These are phyloP conservation scores for Hylyphantes graminicola DNA, from an alignment of 1,140 invertebrate genomes.

Conservation along the genomic window DNA sequence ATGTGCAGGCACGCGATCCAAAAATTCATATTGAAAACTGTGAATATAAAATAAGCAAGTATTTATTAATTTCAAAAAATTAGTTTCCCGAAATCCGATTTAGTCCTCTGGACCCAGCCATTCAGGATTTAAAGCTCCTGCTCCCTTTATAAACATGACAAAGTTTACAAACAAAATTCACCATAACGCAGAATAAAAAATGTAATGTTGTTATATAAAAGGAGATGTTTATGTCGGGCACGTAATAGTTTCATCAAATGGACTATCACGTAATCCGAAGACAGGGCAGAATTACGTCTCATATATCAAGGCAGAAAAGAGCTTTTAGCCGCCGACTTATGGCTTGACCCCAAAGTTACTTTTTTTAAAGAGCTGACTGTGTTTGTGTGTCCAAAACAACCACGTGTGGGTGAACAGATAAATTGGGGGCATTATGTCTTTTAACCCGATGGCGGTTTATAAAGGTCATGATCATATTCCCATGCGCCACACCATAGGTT, in stretches of 20 bases:
- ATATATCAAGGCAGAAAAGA: constrained; percentile 4
- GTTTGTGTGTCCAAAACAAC: not conserved
- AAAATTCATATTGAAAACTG: too few relatives aligned
- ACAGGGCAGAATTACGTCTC: not conserved
- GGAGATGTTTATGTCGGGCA: constrained; percentile 2
- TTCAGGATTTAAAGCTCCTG: too few relatives aligned
- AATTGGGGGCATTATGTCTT: not conserved
- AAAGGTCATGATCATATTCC: too few relatives aligned
- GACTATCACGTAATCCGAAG: constrained; percentile 18
- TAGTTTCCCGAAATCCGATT: too few relatives aligned
- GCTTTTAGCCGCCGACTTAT: constrained; percentile 1
- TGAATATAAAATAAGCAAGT: too few relatives aligned
- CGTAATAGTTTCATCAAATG: constrained; percentile 20
- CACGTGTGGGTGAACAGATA: not conserved
- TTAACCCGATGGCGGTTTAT: not conserved
- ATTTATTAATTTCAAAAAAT: too few relatives aligned
- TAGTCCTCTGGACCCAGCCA: too few relatives aligned
- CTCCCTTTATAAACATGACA: too few relatives aligned
- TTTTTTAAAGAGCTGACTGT: not conserved
- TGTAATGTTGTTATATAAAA: not conserved
- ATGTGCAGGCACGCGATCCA: too few relatives aligned
- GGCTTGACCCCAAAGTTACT: not conserved
- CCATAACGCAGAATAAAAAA: too few relatives aligned
- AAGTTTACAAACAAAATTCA: too few relatives aligned
- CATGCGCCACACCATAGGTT: too few relatives aligned